Evolutionary conservation across 92 coral and sea anemone genomes (phyloP).

Genomic region (Parazoanthus swiftii): DNA sequence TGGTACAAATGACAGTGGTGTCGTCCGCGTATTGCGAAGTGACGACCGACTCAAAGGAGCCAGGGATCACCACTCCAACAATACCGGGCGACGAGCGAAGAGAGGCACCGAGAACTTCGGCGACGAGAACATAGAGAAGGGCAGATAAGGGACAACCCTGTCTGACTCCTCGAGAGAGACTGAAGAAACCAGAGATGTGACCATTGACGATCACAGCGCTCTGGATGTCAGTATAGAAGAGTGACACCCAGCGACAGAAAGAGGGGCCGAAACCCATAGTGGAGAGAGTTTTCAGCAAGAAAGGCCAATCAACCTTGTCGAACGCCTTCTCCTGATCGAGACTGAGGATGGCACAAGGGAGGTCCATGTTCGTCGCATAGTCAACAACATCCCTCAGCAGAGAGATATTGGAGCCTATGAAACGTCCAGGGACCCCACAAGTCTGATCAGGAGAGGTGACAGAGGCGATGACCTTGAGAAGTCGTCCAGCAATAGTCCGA

Average conservation of each 20-base stretch:
- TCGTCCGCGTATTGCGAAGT: constrained; percentile 61
- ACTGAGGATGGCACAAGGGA: constrained; percentile 44
- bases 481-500: constrained; percentile 49
- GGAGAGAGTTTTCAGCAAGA: too few relatives aligned
- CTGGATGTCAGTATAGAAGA: too few relatives aligned
- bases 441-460: constrained; percentile 63
- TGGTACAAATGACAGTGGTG: constrained; percentile 34
- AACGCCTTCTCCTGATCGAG: constrained; percentile 63
- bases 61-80: neutral
- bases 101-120: neutral
- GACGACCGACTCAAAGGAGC: neutral
- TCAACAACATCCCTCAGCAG: constrained; percentile 29
- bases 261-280: too few relatives aligned
- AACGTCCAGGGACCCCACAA: constrained; percentile 50
- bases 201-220: too few relatives aligned
- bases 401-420: constrained; percentile 49
- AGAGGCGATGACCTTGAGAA: constrained; percentile 39
- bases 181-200: too few relatives aligned
- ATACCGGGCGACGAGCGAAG: neutral
- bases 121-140: neutral
- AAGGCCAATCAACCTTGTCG: constrained; percentile 33
- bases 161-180: too few relatives aligned
- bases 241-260: too few relatives aligned
- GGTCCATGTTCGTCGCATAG: neutral
- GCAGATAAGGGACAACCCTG: neutral